Percentiles rank a stretch among this genome's conserved stretches.
These are phyloP conservation scores for Steinernema khuongi DNA, from an alignment of 1,140 invertebrate genomes.

Conservation along the genomic window DNA sequence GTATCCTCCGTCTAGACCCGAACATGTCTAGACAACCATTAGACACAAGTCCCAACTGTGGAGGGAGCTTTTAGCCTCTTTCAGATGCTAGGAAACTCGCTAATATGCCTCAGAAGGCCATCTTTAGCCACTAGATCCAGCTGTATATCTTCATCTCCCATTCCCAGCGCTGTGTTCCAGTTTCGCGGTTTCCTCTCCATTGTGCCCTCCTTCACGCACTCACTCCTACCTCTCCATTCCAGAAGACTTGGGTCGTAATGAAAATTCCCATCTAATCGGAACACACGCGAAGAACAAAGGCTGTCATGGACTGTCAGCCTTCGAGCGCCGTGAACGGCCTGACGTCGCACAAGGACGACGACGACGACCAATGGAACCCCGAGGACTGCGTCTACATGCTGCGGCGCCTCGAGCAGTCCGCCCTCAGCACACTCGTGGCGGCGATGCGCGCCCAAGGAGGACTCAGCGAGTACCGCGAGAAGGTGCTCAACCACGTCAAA, in stretches of 20 bases:
- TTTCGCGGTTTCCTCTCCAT: neutral
- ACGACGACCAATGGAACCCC: conserved; percentile 18
- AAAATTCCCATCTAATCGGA: neutral
- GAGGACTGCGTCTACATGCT: conserved; percentile 7
- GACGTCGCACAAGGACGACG: conserved; percentile 18
- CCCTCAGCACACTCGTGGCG: conserved; percentile 42
- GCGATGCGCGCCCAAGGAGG: conserved; percentile 51
- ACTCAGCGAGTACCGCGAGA: conserved; percentile 49
- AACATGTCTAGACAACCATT: too few species aligned
- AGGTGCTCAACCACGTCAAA: conserved; percentile 47
- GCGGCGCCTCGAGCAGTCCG: conserved; percentile 27
- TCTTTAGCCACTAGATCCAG: too few species aligned
- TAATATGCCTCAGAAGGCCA: too few species aligned
- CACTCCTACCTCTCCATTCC: neutral
- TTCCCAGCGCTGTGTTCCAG: too few species aligned
- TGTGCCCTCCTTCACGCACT: neutral
- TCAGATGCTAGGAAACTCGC: neutral
- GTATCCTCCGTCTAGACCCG: too few species aligned
- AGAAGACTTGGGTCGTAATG: conserved; percentile 7
- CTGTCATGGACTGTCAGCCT: neutral
- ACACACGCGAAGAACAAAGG: neutral
- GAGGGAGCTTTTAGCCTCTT: too few species aligned
- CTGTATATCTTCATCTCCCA: too few species aligned
- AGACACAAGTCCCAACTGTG: too few species aligned
- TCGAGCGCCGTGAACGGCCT: conserved; percentile 11